Conservation (phyloP, 2,797 vertebrate species). For the Remorina albescens region DNA sequence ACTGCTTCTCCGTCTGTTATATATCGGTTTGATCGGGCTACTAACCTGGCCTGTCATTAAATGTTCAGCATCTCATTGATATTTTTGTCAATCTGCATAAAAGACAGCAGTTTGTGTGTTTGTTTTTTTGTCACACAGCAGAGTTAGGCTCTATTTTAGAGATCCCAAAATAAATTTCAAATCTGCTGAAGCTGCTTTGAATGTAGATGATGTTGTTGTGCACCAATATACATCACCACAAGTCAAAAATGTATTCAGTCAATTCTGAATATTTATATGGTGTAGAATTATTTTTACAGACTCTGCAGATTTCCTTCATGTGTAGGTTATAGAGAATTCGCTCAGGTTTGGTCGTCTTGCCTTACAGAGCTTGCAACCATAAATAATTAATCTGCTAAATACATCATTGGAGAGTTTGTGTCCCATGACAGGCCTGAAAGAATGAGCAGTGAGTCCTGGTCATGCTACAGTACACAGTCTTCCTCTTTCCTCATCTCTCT, state of each 20-base stretch:
- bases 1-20: slow-evolving; percentile 61
- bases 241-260: neutral
- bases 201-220: neutral
- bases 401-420: slow-evolving; percentile 1
- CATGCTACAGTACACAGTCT: neutral
- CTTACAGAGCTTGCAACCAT: neutral
- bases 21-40: slow-evolving; percentile 49
- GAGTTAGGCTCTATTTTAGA: neutral
- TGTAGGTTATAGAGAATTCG: neutral
- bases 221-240: neutral
- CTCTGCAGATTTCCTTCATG: neutral
- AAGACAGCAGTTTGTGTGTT: neutral
- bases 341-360: neutral
- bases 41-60: slow-evolving; percentile 23
- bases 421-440: slow-evolving; percentile 1
- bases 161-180: slow-evolving; percentile 33
- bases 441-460: slow-evolving; percentile 3
- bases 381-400: neutral
- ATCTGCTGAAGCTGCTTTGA: slow-evolving; percentile 22
- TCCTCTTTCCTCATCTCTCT: neutral
- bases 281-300: neutral
- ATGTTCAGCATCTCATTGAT: slow-evolving; percentile 27
- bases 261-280: neutral
- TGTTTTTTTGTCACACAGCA: neutral
- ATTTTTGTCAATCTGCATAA: slow-evolving; percentile 18